Evolutionary conservation across 2,797 vertebrate species (phyloP), one percentile per base, ranked within the genome.

Genomic region (Channa striata): DNA sequence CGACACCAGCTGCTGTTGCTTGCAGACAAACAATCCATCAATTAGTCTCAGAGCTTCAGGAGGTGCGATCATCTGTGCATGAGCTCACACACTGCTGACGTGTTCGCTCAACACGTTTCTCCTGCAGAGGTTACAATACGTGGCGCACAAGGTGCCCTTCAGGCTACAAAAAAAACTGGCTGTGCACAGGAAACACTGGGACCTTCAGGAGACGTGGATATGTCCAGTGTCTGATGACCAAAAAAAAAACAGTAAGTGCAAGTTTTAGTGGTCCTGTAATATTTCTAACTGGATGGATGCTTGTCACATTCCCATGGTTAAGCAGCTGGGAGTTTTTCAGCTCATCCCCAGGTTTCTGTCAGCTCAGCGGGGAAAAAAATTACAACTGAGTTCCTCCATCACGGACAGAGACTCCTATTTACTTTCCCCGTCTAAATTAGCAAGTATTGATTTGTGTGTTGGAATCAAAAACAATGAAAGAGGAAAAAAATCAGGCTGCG

Each of bases 11-110:
- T 67, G 72, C 69, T 63, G 52, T 21, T 68, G 64, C 63, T 74
- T 56, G 68, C 68, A 64, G 46, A 72, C 59, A 74, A 79, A 68
- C 51, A 77, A 78, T 83, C 66, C 73, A 58, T 81, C 77, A 80
- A 77, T 89, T 81, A 65, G 71, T 74, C 59, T 39, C 21, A 23
- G 51, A 82, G 76, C 87, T 79, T 83, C 74, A 72, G 80, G 80
- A 57, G 76, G 62, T 50, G 70, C 62, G 72, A 78, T 87, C 63
- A 72, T 61, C 49, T 49, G 68, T 25, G 65, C 59, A 40, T 14
- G 47, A 84, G 72, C 67, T 65, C 65, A 25, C 68, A 57, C 20
- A 59, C 77, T 59, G 68, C 68, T 64, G 54, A 54, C 75, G 73
- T 39, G 72, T 69, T 84, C 59, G 57, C 63, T 56, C 17, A 4